Evolutionary conservation across 2,888 invertebrate genomes (phyloP).

Genomic region (Tachina grossa): DNA sequence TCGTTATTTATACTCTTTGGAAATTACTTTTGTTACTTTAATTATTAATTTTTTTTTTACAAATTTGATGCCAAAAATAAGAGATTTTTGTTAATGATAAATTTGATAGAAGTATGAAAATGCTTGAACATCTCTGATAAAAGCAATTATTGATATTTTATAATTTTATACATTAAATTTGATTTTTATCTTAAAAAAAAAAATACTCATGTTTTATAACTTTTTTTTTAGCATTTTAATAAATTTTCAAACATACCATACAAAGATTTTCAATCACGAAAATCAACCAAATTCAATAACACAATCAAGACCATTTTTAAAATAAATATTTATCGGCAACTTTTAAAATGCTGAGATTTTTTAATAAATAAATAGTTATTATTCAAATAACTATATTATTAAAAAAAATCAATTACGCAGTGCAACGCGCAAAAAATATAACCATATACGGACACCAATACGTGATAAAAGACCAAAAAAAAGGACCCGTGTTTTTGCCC

Average conservation of each 20-base stretch:
- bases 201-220: not conserved
- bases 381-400: too few species aligned
- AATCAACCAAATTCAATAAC: too few species aligned
- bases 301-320: not conserved
- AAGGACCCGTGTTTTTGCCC: too few species aligned
- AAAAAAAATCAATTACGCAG: too few species aligned
- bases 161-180: conserved; percentile 68
- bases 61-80: conserved; percentile 39
- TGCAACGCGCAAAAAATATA: too few species aligned
- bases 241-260: not conserved
- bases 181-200: conserved; percentile 47
- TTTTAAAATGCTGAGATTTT: too few species aligned
- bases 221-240: conserved; percentile 4
- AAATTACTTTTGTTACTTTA: conserved; percentile 52
- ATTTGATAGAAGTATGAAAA: conserved; percentile 27
- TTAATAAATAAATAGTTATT: too few species aligned
- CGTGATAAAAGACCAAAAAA: too few species aligned
- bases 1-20: conserved; percentile 77
- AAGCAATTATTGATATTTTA: conserved; percentile 42
- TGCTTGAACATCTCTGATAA: conserved; percentile 27
- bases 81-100: conserved; percentile 48
- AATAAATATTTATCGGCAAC: too few species aligned
- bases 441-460: too few species aligned
- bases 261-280: not conserved
- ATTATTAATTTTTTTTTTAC: conserved; percentile 21